Base-by-base conservation (phyloP, 2,797 vertebrate genomes). In the Pangasius mekongensis region DNA sequence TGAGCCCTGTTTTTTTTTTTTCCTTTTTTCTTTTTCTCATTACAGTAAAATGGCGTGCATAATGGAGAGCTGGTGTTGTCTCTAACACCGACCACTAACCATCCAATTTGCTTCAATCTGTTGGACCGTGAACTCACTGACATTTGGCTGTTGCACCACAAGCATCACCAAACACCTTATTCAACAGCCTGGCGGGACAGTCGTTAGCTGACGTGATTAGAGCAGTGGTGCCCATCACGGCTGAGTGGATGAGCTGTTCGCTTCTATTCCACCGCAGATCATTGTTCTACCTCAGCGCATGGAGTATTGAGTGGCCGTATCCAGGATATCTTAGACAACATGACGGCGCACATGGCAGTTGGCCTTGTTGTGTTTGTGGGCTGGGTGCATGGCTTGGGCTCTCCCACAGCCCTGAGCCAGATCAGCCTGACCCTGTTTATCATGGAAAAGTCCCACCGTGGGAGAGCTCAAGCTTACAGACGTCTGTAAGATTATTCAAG, bases 261-360 rank as follows among this genome's bases (percentile, higher is more conserved):
- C 95, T 94, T 94, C 94, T 91, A 93, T 87, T 91, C 89, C 89
- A 93, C 93, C 93, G 78, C 90, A 91, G 49, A 66, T 89, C 62
- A 89, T 91, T 92, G 90, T 92, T 92, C 91, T 83, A 92, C 90
- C 90, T 86, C 89, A 89, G 80, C 54, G 85, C 49, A 83, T 66
- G 52, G 71, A 90, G 85, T 88, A 91, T 92, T 89, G 54, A 91
- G 89, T 90, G 91, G 77, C 88, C 1, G 89, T 93, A 91, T 92
- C 90, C 92, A 94, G 89, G 90, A 91, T 89, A 88, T 90, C 89
- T 90, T 87, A 78, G 88, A 92, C 91, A 92, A 90, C 88, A 90
- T 88, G 88, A 92, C 89, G 87, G 89, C 73, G 58, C 74, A 89
- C 76, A 91, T 90, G 89, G 91, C 87, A 91, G 88, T 82, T 83